phyloP scores from a whole-genome alignment of 1,140 invertebrate genomes.

The Lysiphlebus fabarum region DNA sequence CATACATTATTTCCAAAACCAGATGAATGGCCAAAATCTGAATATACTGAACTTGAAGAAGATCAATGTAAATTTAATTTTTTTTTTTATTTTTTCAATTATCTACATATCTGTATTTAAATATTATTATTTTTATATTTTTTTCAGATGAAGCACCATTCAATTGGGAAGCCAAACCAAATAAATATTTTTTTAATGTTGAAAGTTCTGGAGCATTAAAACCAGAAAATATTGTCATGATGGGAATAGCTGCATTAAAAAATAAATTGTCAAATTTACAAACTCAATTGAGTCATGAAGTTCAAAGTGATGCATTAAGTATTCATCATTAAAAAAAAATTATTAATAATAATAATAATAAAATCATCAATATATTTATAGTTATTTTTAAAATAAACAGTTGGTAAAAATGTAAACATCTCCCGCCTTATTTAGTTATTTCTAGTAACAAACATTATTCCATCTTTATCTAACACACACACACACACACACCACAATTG shows the following conservation, averaged over 20 bases:
- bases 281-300: slow-evolving; percentile 85
- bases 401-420: slow-evolving; percentile 7
- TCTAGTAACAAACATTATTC: slow-evolving; percentile 10
- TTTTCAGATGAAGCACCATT: slow-evolving; percentile 83
- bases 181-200: slow-evolving; percentile 97
- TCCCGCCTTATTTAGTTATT: slow-evolving; percentile 37
- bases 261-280: slow-evolving; percentile 95
- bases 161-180: slow-evolving; percentile 90
- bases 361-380: neutral
- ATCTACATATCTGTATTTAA: neutral
- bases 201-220: slow-evolving; percentile 91
- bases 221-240: slow-evolving; percentile 96
- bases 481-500: too few relatives aligned
- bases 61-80: slow-evolving; percentile 74
- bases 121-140: slow-evolving; percentile 24
- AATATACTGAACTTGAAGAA: slow-evolving; percentile 91
- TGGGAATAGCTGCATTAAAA: slow-evolving; percentile 89
- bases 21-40: slow-evolving; percentile 99
- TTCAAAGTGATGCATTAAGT: slow-evolving; percentile 77
- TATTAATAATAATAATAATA: neutral
- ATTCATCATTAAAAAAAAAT: slow-evolving; percentile 55
- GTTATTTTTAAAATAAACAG: slow-evolving; percentile 5
- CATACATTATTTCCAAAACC: slow-evolving; percentile 97
- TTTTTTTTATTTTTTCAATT: slow-evolving; percentile 3
- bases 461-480: too few relatives aligned